Evolutionary conservation across 2,888 invertebrate genomes (phyloP), one percentile per base, ranked within the genome.

Genomic region (Penaeus monodon): DNA sequence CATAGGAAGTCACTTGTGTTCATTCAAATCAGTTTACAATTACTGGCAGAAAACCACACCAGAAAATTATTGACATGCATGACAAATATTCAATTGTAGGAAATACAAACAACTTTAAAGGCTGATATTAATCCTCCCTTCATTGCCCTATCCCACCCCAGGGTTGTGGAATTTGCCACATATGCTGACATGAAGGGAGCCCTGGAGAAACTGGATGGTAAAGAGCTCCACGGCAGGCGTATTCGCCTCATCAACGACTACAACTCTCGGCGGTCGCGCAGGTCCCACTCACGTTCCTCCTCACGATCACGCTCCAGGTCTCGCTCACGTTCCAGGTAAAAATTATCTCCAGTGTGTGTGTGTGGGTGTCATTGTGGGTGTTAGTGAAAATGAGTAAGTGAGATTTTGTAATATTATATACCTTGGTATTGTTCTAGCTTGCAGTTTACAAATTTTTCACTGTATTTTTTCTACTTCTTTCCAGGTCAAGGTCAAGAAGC

Each of bases 131-230:
- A 27, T 27, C 24, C 70, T n/a, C 70, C 20, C 24, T 24, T 70
- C 70, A n/a, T 22, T 70, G 12, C 70, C 63, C 12, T 64, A 22
- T 64, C 10, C 82, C 24, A 73, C 88, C 91, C 0, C 93, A 99
- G 99, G 78, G 97, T 99, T 91, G 98, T 99, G 17, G 99, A 99
- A 92, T 99, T 99, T 93, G 97, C 98, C 38, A 96, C 97, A 0
- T 96, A 96, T 92, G 96, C 97, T 7, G 99, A 99, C 93, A 95
- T 99, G 96, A 97, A 97, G 93, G 97, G 96, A 89, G 99, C 99
- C 0, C 95, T 99, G 91, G 98, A 99, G 92, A 99, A 99, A 92
- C 93, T 99, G 91, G 98, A 99, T 92, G 97, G 97, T 91, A 97
- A 98, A 0, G 99, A 99, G 92, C 93, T 99, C 91, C 98, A 98